Conservation (phyloP, 2,797 vertebrate genomes). For the Paratrypauchen microcephalus region DNA sequence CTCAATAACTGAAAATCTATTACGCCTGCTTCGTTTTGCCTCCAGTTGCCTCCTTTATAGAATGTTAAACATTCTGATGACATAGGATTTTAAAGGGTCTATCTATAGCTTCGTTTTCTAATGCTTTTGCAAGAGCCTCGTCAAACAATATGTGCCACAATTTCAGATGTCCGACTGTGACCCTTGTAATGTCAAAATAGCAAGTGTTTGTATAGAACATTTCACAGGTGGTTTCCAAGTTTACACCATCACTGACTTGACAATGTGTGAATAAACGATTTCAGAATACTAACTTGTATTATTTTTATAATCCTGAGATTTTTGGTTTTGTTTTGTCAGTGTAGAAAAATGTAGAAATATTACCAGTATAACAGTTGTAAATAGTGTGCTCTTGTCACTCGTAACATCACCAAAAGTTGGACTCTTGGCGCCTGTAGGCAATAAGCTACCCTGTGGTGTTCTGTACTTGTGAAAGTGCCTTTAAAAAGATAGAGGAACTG, state of each 20-base stretch:
- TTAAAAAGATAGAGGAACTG: conserved; percentile 85
- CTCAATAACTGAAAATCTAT: no score
- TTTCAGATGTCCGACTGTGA: conserved; percentile 25
- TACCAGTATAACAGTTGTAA: conserved; percentile 41
- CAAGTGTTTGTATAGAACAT: conserved; percentile 31
- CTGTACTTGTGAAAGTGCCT: conserved; percentile 98
- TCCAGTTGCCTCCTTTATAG: no score
- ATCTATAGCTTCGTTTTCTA: neutral
- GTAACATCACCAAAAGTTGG: conserved; percentile 52
- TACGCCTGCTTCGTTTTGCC: no score
- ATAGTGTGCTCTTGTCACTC: conserved; percentile 55
- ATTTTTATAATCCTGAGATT: conserved; percentile 61
- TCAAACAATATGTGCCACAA: conserved; percentile 23
- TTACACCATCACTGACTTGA: conserved; percentile 62
- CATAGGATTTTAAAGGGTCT: no score
- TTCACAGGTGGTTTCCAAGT: conserved; percentile 45
- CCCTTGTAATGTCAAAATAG: conserved; percentile 26
- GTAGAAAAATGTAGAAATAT: conserved; percentile 52
- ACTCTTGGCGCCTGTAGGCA: conserved; percentile 81
- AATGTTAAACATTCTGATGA: no score
- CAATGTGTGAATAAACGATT: conserved; percentile 58
- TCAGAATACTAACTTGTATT: conserved; percentile 65
- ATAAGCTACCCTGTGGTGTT: conserved; percentile 81
- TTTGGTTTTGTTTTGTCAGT: conserved; percentile 46
- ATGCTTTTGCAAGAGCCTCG: conserved; percentile 35